A percentile compares a stretch with the other conserved stretches of the same genome.
Evolutionary conservation across 2,888 invertebrate genomes (phyloP).

Genomic region (Eupithecia exiguata): DNA sequence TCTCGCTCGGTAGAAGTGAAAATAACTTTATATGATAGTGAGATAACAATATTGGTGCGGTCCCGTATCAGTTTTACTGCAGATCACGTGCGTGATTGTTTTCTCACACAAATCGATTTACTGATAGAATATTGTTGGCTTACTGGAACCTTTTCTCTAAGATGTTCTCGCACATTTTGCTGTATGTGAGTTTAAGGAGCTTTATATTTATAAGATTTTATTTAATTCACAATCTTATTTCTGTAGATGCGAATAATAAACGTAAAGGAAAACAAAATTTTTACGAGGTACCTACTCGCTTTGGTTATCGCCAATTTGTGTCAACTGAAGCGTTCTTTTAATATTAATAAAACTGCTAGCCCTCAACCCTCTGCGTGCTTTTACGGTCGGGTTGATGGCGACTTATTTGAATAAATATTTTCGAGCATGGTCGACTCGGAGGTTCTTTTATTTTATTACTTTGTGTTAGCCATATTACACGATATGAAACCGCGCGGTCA

Average conservation of each 20-base stretch:
- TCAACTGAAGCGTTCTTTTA: constrained; percentile 82
- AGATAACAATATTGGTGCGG: constrained; percentile 68
- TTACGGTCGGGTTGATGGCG: constrained; percentile 81
- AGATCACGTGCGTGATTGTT: constrained; percentile 59
- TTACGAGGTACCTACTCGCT: constrained; percentile 70
- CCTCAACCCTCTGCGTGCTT: constrained; percentile 78
- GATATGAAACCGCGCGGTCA: constrained; percentile 40
- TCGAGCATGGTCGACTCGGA: constrained; percentile 64
- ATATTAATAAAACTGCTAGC: constrained; percentile 81
- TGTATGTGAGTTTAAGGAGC: not conserved
- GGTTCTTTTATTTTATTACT: constrained; percentile 64
- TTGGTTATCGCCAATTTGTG: constrained; percentile 82
- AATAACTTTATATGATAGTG: constrained; percentile 46
- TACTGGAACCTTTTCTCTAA: constrained; percentile 26
- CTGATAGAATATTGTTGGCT: constrained; percentile 55
- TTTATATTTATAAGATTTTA: constrained; percentile 36
- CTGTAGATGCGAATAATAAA: constrained; percentile 61
- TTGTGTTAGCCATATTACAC: constrained; percentile 56
- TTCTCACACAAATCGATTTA: constrained; percentile 71
- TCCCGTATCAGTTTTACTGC: constrained; percentile 48
- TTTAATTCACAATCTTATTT: constrained; percentile 56
- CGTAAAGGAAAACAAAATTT: constrained; percentile 65
- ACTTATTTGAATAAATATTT: constrained; percentile 84
- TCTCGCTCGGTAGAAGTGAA: constrained; percentile 26
- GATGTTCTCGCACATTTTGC: constrained; percentile 3